phyloP scores from a whole-genome alignment of 2,797 vertebrate genomes.

The Discoglossus pictus region DNA sequence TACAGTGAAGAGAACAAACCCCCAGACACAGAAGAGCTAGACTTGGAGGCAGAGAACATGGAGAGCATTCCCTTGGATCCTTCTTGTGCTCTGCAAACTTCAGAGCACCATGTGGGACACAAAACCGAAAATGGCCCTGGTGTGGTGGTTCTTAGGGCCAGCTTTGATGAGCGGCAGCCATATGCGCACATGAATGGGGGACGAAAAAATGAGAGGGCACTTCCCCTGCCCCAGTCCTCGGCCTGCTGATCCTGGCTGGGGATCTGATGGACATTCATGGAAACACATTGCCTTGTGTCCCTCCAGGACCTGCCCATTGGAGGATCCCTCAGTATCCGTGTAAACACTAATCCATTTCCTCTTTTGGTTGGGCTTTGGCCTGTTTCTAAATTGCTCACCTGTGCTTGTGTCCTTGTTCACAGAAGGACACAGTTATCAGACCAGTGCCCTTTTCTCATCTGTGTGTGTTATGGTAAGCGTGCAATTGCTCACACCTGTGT shows the following conservation, averaged over 20 bases:
- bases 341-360: conserved; percentile 74
- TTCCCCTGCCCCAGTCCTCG: conserved; percentile 96
- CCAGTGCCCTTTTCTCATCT: conserved; percentile 22
- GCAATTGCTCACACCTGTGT: not conserved
- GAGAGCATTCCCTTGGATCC: conserved; percentile 96
- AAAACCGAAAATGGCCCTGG: conserved; percentile 85
- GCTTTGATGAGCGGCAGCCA: conserved; percentile 91
- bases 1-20: conserved; percentile 98
- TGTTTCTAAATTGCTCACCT: conserved; percentile 27
- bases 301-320: conserved; percentile 77
- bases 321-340: conserved; percentile 77
- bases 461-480: conserved; percentile 22
- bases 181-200: conserved; percentile 98
- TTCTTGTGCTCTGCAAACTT: conserved; percentile 80
- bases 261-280: conserved; percentile 41
- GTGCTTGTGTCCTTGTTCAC: conserved; percentile 35
- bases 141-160: conserved; percentile 83
- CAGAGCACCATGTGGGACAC: conserved; percentile 88
- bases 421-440: conserved; percentile 34
- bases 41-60: conserved; percentile 94
- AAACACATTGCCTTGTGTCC: conserved; percentile 75
- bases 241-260: conserved; percentile 86
- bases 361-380: conserved; percentile 58
- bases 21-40: conserved; percentile 90
- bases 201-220: conserved; percentile 88